Conservation (phyloP, 2,888 invertebrate genomes). For the Diachrysia chrysitis region DNA sequence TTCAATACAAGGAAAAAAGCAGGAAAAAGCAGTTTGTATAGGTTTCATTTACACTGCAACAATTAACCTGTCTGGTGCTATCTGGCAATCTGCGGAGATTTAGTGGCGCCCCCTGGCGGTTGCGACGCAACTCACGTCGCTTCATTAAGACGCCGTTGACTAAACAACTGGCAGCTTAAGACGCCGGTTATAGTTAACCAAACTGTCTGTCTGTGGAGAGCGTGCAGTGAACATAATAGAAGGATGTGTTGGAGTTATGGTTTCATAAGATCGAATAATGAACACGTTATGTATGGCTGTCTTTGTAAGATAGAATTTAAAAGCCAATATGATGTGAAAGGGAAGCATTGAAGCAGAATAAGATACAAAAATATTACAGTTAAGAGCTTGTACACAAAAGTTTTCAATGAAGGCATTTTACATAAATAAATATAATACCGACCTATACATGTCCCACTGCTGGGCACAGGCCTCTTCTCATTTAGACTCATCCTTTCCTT, state of each 20-base stretch:
- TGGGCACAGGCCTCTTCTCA: no score
- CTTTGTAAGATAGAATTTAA: no score
- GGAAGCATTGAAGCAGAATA: no score
- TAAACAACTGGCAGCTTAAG: conserved; percentile 48
- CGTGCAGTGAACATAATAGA: no score
- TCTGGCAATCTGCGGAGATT: conserved; percentile 46
- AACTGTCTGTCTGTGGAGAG: neutral
- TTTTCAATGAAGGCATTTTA: no score
- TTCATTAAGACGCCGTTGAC: conserved; percentile 50
- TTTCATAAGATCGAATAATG: neutral
- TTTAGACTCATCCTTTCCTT: no score
- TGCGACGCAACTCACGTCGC: conserved; percentile 48
- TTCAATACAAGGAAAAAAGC: neutral
- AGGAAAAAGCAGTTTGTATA: conserved; percentile 13
- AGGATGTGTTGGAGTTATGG: neutral
- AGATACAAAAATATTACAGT: no score
- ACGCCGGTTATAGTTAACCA: neutral
- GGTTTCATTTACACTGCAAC: conserved; percentile 36
- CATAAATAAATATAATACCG: no score
- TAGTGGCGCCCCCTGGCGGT: conserved; percentile 42
- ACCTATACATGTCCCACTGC: no score
- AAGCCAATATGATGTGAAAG: no score
- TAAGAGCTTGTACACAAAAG: no score
- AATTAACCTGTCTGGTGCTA: conserved; percentile 50
- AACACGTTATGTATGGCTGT: no score